Evolutionary conservation across 2,113 vertebrate species (phyloP).

Genomic region (Solenodon paradoxus): DNA sequence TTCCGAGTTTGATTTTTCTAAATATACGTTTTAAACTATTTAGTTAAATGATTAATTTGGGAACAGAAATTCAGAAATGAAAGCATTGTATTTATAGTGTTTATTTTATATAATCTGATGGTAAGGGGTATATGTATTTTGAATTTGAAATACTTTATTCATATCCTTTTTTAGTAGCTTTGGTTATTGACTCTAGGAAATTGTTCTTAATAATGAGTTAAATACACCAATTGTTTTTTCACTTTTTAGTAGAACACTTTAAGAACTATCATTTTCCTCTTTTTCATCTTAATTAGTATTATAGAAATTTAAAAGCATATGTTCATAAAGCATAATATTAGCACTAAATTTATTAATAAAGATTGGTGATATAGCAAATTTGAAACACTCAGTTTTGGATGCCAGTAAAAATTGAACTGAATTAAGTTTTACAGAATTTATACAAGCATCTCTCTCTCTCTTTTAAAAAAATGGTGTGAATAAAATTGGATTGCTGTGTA

Average conservation of each 20-base stretch:
- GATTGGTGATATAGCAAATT: neutral
- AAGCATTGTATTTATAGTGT: neutral
- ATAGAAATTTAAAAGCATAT: neutral
- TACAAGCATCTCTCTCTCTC: neutral
- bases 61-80: conserved; percentile 14
- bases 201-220: conserved; percentile 10
- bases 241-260: neutral
- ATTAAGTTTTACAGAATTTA: neutral
- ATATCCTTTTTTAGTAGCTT: neutral
- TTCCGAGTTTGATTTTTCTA: conserved; percentile 45
- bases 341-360: conserved; percentile 36
- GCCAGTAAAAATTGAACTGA: conserved; percentile 5
- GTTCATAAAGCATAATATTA: neutral
- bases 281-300: conserved; percentile 25
- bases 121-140: neutral
- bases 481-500: neutral
- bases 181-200: neutral
- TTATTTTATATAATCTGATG: neutral
- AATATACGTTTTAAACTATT: conserved; percentile 12
- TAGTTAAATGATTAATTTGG: conserved; percentile 31
- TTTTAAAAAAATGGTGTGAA: neutral
- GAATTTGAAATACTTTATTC: neutral
- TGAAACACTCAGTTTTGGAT: neutral
- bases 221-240: neutral
- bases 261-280: neutral